phyloP scores from a whole-genome alignment of 35 echinoderm and acorn worm species.

The Apostichopus parvimensis region DNA sequence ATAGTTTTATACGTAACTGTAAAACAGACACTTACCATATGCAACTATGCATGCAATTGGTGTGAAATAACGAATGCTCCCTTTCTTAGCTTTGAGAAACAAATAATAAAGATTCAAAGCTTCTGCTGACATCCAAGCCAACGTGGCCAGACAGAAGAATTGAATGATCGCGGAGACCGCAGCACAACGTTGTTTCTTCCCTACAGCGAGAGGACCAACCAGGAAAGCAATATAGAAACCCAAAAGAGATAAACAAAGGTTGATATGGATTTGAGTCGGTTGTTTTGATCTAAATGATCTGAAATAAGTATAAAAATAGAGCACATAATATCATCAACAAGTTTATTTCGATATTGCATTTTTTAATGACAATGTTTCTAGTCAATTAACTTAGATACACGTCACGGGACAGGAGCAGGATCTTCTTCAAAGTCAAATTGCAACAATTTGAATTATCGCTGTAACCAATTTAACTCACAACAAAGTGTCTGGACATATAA shows the following conservation, averaged over 20 bases:
- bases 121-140: slow-evolving; percentile 38
- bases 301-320: not conserved
- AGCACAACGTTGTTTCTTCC: not conserved
- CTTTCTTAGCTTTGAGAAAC: not conserved
- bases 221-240: slow-evolving; percentile 40
- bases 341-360: too few relatives aligned
- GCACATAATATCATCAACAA: too few relatives aligned
- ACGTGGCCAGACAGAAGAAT: not conserved
- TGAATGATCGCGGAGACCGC: not conserved
- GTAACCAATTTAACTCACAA: too few relatives aligned
- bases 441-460: too few relatives aligned
- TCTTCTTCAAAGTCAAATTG: too few relatives aligned
- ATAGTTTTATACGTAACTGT: too few relatives aligned
- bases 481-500: too few relatives aligned
- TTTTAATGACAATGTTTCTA: too few relatives aligned
- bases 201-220: not conserved
- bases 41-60: slow-evolving; percentile 8
- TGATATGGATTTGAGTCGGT: slow-evolving; percentile 29
- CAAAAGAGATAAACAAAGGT: slow-evolving; percentile 21
- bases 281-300: slow-evolving; percentile 2
- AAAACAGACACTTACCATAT: slow-evolving; percentile 20
- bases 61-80: not conserved
- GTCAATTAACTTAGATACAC: too few relatives aligned
- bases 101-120: slow-evolving; percentile 28
- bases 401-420: too few relatives aligned